A percentile compares a stretch with the other conserved stretches of the same genome.
Conservation (phyloP, 2,113 vertebrate species). For the Prochilodus magdalenae region DNA sequence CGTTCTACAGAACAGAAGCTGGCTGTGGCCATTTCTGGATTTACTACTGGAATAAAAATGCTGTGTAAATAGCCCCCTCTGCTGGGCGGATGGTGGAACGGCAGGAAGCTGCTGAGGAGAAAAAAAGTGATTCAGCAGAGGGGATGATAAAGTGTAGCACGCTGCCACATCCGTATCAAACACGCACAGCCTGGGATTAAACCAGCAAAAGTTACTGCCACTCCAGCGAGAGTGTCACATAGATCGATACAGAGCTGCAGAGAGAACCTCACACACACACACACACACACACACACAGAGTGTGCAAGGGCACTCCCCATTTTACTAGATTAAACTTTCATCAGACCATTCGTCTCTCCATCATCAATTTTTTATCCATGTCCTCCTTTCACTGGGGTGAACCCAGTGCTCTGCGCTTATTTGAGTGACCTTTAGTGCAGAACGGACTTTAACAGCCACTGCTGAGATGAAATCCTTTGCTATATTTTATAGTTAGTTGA, state of each 20-base stretch:
- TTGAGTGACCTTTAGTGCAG: conserved; percentile 68
- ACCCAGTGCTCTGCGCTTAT: conserved; percentile 61
- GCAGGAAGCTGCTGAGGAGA: background rate
- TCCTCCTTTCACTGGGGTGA: conserved; percentile 56
- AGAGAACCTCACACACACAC: conserved; percentile 15
- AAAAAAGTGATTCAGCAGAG: conserved; percentile 26
- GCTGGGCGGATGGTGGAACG: conserved; percentile 20
- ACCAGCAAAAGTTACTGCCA: conserved; percentile 21
- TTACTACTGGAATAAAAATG: background rate
- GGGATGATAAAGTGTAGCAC: conserved; percentile 29
- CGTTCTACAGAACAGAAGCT: background rate
- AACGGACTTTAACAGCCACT: background rate
- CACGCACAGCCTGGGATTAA: conserved; percentile 12
- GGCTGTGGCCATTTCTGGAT: background rate
- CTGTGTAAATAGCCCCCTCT: conserved; percentile 15
- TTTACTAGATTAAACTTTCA: conserved; percentile 81
- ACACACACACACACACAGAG: background rate
- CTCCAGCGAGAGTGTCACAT: background rate
- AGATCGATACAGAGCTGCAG: background rate
- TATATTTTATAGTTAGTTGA: too few species aligned
- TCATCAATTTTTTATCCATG: conserved; percentile 83
- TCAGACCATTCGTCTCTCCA: conserved; percentile 69
- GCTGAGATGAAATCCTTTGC: background rate
- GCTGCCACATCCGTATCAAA: conserved; percentile 18
- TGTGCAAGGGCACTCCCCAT: conserved; percentile 33